phyloP scores from a whole-genome alignment of 2,888 invertebrate species.

The Antheraea assamensis region DNA sequence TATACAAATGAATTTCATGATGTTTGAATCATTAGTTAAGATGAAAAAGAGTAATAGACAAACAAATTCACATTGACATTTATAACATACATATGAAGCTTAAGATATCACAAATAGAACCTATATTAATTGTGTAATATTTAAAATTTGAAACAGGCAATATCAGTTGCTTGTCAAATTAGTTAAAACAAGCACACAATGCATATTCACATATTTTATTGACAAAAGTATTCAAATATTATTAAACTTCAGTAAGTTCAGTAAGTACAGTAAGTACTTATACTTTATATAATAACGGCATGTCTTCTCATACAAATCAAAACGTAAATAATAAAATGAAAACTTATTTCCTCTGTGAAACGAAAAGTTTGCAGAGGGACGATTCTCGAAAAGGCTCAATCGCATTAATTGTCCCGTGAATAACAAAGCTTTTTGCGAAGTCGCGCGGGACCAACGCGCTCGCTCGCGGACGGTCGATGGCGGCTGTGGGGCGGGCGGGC shows the following conservation, averaged over 20 bases:
- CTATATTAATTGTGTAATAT: not conserved
- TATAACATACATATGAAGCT: too few relatives aligned
- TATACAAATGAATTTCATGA: too few relatives aligned
- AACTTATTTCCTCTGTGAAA: constrained; percentile 16
- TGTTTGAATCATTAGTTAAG: too few relatives aligned
- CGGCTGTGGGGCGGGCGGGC: constrained; percentile 40
- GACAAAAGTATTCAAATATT: too few relatives aligned
- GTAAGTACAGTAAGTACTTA: not conserved
- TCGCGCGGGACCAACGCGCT: constrained; percentile 33
- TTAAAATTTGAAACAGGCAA: not conserved
- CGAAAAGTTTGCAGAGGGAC: constrained; percentile 29
- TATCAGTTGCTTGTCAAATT: not conserved
- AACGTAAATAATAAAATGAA: not conserved
- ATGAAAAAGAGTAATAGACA: too few relatives aligned
- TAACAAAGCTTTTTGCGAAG: constrained; percentile 56
- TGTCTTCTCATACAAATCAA: constrained; percentile 1
- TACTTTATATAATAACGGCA: not conserved
- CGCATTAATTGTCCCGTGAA: constrained; percentile 59
- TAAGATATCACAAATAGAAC: not conserved
- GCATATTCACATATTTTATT: too few relatives aligned
- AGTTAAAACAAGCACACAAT: too few relatives aligned
- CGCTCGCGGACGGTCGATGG: constrained; percentile 25
- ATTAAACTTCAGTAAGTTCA: too few relatives aligned
- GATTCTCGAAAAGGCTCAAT: constrained; percentile 49
- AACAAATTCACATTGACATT: too few relatives aligned